Conservation (phyloP, 1,140 invertebrate genomes). For the Lamellibrachia luymesi region DNA sequence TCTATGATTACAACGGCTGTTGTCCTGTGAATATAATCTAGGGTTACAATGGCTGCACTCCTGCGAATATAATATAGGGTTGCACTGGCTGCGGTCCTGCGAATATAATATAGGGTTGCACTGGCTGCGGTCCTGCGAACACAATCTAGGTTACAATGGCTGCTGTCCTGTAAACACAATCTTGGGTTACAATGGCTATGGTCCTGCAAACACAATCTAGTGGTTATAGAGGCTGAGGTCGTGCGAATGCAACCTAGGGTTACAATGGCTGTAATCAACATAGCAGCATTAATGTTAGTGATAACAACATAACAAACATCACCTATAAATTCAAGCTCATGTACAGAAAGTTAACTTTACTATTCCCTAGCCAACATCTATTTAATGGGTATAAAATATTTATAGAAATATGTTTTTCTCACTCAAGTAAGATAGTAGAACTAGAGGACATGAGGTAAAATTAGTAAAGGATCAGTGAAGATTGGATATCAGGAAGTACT, state of each 20-base stretch:
- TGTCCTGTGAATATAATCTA: constrained; percentile 22
- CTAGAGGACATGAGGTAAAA: too few species aligned
- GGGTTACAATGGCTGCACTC: constrained; percentile 10
- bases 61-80: constrained; percentile 15
- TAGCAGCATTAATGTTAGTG: not conserved
- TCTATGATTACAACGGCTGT: not conserved
- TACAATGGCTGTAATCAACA: not conserved
- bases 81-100: not conserved
- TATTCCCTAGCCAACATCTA: too few species aligned
- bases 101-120: not conserved
- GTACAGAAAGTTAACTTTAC: too few species aligned
- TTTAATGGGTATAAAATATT: too few species aligned
- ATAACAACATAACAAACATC: not conserved
- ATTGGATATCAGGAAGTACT: too few species aligned
- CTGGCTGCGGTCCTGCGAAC: not conserved
- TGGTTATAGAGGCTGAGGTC: not conserved
- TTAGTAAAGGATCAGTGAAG: too few species aligned
- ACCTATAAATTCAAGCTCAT: not conserved
- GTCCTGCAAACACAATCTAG: not conserved
- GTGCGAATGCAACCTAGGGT: not conserved
- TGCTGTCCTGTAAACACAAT: not conserved
- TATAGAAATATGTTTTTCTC: too few species aligned
- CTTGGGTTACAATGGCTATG: not conserved
- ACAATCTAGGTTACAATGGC: not conserved
- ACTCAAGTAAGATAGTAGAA: too few species aligned